Conservation (phyloP, 2,888 invertebrate genomes). For the Epinotia nisella region DNA sequence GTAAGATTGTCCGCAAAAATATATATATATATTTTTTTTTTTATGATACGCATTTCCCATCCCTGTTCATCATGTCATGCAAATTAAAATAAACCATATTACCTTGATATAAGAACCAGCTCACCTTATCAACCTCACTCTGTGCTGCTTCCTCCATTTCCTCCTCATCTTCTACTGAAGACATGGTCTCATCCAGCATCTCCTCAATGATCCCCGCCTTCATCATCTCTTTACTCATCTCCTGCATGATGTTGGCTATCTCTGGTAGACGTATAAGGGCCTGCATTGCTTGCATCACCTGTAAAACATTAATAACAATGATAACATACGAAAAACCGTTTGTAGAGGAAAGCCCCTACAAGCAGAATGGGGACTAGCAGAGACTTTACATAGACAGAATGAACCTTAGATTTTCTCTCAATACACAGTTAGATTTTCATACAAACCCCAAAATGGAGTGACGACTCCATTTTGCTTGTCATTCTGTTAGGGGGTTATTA, state of each 20-base stretch:
- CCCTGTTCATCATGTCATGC: background rate
- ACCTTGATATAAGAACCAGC: background rate
- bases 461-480: too few relatives aligned
- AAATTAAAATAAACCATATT: background rate
- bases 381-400: too few relatives aligned
- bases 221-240: constrained; percentile 99
- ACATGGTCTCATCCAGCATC: constrained; percentile 99
- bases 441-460: too few relatives aligned
- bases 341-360: too few relatives aligned
- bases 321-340: background rate
- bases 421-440: too few relatives aligned
- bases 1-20: too few relatives aligned
- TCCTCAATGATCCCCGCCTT: constrained; percentile 99
- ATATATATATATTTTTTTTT: too few relatives aligned
- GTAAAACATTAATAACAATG: constrained; percentile 12
- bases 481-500: too few relatives aligned
- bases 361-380: too few relatives aligned
- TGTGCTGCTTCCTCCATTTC: constrained; percentile 98
- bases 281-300: constrained; percentile 98
- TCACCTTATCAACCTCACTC: constrained; percentile 95
- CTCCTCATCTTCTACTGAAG: constrained; percentile 95
- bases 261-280: constrained; percentile 95
- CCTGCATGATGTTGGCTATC: constrained; percentile 97
- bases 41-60: too few relatives aligned
- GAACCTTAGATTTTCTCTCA: too few relatives aligned